Conservation (phyloP, 2,113 vertebrate species). For the Mugil cephalus region DNA sequence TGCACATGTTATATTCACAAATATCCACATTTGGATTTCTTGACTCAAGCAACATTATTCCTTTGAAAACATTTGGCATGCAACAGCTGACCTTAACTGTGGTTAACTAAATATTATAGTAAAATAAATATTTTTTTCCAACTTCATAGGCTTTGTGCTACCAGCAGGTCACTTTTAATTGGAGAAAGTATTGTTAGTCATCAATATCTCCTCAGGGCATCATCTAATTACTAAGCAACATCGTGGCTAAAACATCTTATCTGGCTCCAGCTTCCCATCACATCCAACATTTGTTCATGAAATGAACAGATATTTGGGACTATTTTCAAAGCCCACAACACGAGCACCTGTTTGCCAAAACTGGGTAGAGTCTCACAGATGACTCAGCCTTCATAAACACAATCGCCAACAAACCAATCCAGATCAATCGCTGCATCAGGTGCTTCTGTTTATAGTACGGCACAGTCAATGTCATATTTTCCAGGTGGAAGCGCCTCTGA, state of each 20-base stretch:
- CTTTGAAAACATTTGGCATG: background rate
- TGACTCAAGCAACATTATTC: background rate
- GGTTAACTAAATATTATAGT: slow-evolving; percentile 7
- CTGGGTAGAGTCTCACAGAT: slow-evolving; percentile 19
- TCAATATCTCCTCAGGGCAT: slow-evolving; percentile 52
- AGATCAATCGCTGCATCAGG: slow-evolving; percentile 33
- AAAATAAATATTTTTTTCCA: slow-evolving; percentile 30
- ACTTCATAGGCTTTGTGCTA: slow-evolving; percentile 9
- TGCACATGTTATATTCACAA: slow-evolving; percentile 3
- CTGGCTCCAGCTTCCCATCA: slow-evolving; percentile 10
- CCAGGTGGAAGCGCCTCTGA: slow-evolving; percentile 33
- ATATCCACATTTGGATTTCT: slow-evolving; percentile 2
- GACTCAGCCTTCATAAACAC: slow-evolving; percentile 1
- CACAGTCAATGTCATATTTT: slow-evolving; percentile 20
- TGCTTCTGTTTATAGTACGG: slow-evolving; percentile 4
- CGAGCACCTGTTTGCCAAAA: background rate
- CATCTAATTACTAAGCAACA: slow-evolving; percentile 31
- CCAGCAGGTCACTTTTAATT: slow-evolving; percentile 24
- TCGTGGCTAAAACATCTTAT: slow-evolving; percentile 23
- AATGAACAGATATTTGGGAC: slow-evolving; percentile 37
- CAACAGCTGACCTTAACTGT: slow-evolving; percentile 6
- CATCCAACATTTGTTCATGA: slow-evolving; percentile 15
- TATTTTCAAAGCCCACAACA: slow-evolving; percentile 26
- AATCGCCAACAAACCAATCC: slow-evolving; percentile 15
- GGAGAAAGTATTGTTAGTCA: slow-evolving; percentile 26